Conservation (phyloP, 2,113 vertebrate species). For the Oxyura jamaicensis region DNA sequence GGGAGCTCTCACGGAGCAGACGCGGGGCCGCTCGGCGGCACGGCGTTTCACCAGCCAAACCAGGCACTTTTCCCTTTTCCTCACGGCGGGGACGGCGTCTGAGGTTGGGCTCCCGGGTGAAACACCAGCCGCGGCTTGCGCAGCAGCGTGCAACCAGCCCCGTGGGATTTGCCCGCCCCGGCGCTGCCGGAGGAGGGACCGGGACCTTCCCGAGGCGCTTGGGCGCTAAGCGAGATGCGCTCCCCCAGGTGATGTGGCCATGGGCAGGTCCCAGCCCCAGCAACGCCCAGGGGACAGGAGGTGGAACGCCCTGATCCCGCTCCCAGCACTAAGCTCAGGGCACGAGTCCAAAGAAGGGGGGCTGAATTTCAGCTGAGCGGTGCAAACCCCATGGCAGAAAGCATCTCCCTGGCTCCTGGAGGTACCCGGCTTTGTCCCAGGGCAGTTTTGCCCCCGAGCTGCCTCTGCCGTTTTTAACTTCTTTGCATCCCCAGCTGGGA, state of each 20-base stretch:
- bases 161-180: not conserved
- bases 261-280: not conserved
- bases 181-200: not conserved
- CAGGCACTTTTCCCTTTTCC: fast-evolving
- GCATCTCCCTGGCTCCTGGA: too few relatives aligned
- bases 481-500: fast-evolving
- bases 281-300: not conserved
- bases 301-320: not conserved
- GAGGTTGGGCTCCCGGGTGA: fast-evolving
- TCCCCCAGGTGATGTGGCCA: fast-evolving
- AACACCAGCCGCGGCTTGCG: not conserved
- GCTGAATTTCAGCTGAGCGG: not conserved
- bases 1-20: constrained; percentile 38
- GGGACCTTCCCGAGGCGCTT: fast-evolving
- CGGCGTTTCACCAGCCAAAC: fast-evolving
- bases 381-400: too few relatives aligned
- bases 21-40: not conserved
- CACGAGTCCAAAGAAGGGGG: too few relatives aligned
- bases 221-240: not conserved
- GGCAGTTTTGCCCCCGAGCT: not conserved
- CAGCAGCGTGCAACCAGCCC: not conserved
- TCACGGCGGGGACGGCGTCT: too few relatives aligned
- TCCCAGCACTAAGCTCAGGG: fast-evolving
- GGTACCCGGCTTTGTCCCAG: not conserved
- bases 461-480: not conserved